Conservation (phyloP, 2,113 vertebrate genomes). For the Turnix velox region DNA sequence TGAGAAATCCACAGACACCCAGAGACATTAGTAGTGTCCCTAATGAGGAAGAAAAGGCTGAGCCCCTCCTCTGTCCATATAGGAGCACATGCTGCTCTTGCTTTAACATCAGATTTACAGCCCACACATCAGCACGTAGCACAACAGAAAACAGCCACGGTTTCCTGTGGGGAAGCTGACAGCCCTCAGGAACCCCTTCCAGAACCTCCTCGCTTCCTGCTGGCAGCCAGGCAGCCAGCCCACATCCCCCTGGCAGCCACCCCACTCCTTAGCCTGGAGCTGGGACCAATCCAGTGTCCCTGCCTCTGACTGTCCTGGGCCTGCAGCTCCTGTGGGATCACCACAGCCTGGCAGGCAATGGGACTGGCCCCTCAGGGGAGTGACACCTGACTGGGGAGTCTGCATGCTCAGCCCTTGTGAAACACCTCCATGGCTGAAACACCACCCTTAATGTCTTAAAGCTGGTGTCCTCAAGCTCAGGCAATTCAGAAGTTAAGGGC, state of each 20-base stretch:
- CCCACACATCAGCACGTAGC: not conserved
- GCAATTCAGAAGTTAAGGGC: not conserved
- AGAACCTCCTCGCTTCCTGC: not conserved
- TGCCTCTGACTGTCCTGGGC: not conserved
- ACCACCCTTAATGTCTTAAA: too few relatives aligned
- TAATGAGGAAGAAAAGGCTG: not conserved
- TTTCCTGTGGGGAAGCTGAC: not conserved
- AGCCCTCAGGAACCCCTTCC: not conserved
- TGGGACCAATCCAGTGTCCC: not conserved
- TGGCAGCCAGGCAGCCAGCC: not conserved
- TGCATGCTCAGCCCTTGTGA: not conserved
- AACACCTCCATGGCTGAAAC: not conserved
- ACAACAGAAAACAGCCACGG: not conserved
- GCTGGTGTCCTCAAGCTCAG: not conserved
- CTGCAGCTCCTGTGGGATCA: not conserved
- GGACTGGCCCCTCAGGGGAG: not conserved
- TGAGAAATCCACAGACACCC: not conserved
- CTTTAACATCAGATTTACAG: not conserved
- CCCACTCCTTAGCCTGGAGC: not conserved
- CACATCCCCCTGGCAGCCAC: not conserved
- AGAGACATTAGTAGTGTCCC: not conserved
- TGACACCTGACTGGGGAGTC: rapidly evolving
- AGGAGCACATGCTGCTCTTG: not conserved
- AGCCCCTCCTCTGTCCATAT: not conserved
- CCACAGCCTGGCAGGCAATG: not conserved